Evolutionary conservation across 1,140 invertebrate species (phyloP), one percentile per base, ranked within the genome.

Genomic region (Ceratina calcarata): DNA sequence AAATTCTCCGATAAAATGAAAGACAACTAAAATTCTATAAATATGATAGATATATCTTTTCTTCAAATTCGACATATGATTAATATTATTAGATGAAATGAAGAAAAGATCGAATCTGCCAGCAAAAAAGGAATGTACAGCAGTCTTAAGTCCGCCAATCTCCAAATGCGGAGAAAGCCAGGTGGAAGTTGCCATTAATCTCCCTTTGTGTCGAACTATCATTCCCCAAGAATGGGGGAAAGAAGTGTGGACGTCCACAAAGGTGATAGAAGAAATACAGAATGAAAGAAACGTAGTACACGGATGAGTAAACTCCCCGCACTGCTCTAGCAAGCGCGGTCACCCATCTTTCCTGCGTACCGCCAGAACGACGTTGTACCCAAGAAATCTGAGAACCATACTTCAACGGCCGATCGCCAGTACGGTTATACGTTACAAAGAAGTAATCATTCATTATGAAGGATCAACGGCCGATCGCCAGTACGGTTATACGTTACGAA

Each of bases 141-240:
- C 65, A 71, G 0, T 3, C 13, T 8, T 51, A 58, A 78, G 32
- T 32, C 4, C 20, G 55, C 0, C 0, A 67, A 60, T 60, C 67
- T 37, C 32, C 8, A 16, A 15, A 22, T 1, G 53, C 55, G n/a
- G 37, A 45, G 37, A 70, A 78, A 13, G 18, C 15, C 24, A 37
- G 15, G 49, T 78, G 67, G 66, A 53, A 66, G 0, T 13, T 20
- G 61, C 51, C 64, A 58, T 81, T 78, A 18, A 27, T 83, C 32
- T 84, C 15, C 81, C 83, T 80, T 83, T 61, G 37, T 15, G n/a
- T 15, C 22, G 49, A 79, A 83, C 62, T 68, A 66, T 76, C 37
- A 15, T 66, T 57, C 27, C 15, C 58, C 27, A 62, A 2, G 12
- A 45, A 20, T 27, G 6, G 3, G n/a, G 51, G 65, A 74, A 75